Evolutionary conservation across 2,888 invertebrate species (phyloP), one percentile per base, ranked within the genome.

Genomic region (Oligia strigilis): DNA sequence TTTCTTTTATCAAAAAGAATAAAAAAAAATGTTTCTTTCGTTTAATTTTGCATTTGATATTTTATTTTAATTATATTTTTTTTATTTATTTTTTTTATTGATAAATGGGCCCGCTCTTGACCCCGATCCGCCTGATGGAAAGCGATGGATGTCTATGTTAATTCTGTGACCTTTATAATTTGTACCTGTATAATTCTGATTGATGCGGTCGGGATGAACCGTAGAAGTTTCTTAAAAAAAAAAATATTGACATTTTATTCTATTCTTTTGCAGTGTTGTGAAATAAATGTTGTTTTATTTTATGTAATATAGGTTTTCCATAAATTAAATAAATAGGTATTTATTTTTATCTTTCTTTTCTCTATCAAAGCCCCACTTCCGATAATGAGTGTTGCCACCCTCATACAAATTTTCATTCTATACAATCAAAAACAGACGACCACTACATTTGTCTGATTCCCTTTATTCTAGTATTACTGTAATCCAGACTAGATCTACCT

Each of bases 401-500:
- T 29, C 6, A 43, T 49, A 23, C 8, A 62, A 19, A 29, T 46
- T 64, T 73, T 74, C 52, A 36, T 29, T 58, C 13, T 6, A 67
- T 60, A 65, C 29, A 55, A 60, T 66, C 36, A 80, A 58, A 64
- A 66, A 60, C n/a, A 74, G 66, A 62, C 67, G 36, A 36, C 36
- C 64, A 72, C 43, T 69, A 70, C 52, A 77, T 87, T 78, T 55
- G 62, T 82, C 74, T 69, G 81, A 72, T 36, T n/a, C n/a, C n/a
- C n/a, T n/a, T n/a, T n/a, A n/a, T n/a, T n/a, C n/a, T n/a, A n/a
- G n/a, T n/a, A n/a, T n/a, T n/a, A n/a, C n/a, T n/a, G n/a, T n/a
- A n/a, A n/a, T n/a, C n/a, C n/a, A n/a, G n/a, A 71, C 84, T 80
- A 72, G 62, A 78, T 73, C 78, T 75, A 84, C 76, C 76, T 79